phyloP scores from a whole-genome alignment of 2,113 vertebrate species.

The Noctilio leporinus region DNA sequence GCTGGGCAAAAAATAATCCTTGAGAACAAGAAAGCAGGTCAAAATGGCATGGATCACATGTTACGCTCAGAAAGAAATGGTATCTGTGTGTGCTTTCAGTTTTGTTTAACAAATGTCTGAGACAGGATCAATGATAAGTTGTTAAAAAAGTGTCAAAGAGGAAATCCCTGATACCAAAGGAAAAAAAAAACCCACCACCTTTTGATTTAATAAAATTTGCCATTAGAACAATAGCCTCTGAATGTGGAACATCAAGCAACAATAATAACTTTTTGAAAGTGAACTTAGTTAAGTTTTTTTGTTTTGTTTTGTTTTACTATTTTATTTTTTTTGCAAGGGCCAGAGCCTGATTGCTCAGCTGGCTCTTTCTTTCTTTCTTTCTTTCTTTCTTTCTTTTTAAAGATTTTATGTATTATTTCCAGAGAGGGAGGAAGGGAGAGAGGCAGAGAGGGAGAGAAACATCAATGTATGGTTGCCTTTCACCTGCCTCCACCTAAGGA shows the following conservation, averaged over 20 bases:
- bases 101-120: neutral
- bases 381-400: too few relatives aligned
- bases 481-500: too few relatives aligned
- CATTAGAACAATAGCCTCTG: neutral
- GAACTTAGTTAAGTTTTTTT: neutral
- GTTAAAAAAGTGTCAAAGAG: neutral
- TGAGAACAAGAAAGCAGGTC: neutral
- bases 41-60: neutral
- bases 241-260: neutral
- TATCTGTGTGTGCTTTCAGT: neutral
- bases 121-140: neutral
- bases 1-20: neutral
- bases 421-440: too few relatives aligned
- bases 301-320: too few relatives aligned
- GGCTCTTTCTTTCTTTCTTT: too few relatives aligned
- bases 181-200: neutral
- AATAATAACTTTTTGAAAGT: neutral
- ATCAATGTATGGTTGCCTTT: too few relatives aligned
- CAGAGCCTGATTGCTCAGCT: too few relatives aligned
- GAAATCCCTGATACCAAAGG: neutral
- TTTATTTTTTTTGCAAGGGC: too few relatives aligned
- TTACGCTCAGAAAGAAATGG: neutral
- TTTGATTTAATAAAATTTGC: neutral
- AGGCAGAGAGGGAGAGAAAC: too few relatives aligned
- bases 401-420: too few relatives aligned